These are phyloP conservation scores for Zoroaster sp. DNA, from an alignment of 53 echinoderm and acorn worm genomes.

Conservation along the genomic window DNA sequence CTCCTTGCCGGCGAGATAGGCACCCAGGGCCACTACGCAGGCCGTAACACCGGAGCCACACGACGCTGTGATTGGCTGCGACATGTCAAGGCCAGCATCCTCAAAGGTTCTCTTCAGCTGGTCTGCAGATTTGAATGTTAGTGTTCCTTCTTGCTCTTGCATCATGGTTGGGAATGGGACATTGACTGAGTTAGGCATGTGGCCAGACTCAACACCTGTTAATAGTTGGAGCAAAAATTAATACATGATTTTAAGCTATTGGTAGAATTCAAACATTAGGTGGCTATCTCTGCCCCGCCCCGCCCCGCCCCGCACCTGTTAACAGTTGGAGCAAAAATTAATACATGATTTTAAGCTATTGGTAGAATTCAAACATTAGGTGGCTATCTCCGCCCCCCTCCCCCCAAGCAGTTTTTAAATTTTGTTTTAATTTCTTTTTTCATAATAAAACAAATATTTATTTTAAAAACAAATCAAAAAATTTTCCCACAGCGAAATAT, in stretches of 20 bases:
- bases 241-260: no score
- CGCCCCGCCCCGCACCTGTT: conserved; percentile 68
- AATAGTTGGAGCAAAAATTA: conserved; percentile 6
- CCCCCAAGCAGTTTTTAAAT: no score
- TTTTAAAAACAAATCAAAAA: no score
- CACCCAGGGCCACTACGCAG: conserved; percentile 78
- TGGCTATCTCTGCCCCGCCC: no score
- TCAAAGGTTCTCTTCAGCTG: conserved; percentile 69
- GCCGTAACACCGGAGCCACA: conserved; percentile 89
- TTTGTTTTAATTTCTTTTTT: no score
- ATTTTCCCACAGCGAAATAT: no score
- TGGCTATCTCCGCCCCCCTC: no score
- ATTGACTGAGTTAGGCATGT: conserved; percentile 78
- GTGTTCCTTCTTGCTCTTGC: conserved; percentile 30
- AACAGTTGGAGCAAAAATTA: conserved; percentile 6
- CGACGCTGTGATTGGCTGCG: conserved; percentile 69
- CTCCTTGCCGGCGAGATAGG: conserved; percentile 79
- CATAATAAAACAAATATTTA: no score
- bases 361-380: no score
- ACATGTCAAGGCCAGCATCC: conserved; percentile 70
- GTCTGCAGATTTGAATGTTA: conserved; percentile 65
- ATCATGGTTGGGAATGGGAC: conserved; percentile 70
- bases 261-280: no score
- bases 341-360: no score
- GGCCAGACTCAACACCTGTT: conserved; percentile 75